A percentile compares a stretch with the other conserved stretches of the same genome.
Conservation (phyloP, 2,113 vertebrate genomes). For the Pterophyllum scalare region DNA sequence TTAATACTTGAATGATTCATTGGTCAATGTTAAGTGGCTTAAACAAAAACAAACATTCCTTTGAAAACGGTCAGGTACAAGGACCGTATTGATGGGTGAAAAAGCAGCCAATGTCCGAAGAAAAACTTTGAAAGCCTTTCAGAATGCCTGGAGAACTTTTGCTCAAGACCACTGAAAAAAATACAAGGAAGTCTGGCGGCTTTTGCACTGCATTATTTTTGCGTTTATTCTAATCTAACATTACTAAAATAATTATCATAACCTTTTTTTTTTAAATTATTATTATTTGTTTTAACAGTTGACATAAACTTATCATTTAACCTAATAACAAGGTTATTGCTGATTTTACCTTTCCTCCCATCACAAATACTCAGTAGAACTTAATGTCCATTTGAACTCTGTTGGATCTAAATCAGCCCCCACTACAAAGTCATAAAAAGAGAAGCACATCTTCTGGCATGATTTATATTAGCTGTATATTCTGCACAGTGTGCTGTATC, state of each 20-base stretch:
- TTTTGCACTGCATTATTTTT: background rate
- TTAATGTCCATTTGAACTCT: background rate
- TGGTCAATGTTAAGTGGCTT: background rate
- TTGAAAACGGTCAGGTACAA: background rate
- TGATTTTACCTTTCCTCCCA: background rate
- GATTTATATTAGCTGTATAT: conserved; percentile 34
- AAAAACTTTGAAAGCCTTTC: background rate
- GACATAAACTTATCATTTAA: background rate
- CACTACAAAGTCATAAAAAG: background rate
- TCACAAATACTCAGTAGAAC: background rate
- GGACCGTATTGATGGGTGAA: background rate
- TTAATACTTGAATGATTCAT: background rate
- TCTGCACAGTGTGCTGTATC: conserved; percentile 43
- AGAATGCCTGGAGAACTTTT: background rate
- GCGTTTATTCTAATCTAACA: too few species aligned
- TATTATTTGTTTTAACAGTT: background rate
- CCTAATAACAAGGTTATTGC: background rate
- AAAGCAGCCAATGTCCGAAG: background rate
- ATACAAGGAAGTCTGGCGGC: background rate
- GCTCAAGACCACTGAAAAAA: background rate
- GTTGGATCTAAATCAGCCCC: background rate
- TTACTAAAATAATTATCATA: too few species aligned
- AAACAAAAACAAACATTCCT: background rate
- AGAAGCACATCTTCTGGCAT: conserved; percentile 2
- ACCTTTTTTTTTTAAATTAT: too few species aligned